phyloP scores from a whole-genome alignment of 2,113 vertebrate species.

The Rhodinocichla rosea region DNA sequence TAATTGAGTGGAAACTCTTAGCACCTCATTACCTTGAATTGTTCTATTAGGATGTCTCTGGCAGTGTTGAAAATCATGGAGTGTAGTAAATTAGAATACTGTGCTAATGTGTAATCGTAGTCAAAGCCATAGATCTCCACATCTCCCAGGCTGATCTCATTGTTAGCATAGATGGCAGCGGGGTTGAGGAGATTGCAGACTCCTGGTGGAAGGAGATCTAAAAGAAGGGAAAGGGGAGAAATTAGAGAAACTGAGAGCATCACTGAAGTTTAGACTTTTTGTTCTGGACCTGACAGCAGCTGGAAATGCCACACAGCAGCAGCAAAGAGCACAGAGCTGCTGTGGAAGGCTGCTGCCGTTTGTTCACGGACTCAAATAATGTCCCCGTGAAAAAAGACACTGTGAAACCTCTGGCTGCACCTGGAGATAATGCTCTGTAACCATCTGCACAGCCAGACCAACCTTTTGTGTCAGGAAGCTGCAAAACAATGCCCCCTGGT shows the following conservation, averaged over 20 bases:
- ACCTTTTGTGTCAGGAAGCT: background rate
- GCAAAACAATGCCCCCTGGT: background rate
- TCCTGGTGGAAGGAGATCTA: conserved; percentile 81
- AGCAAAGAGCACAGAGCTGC: background rate
- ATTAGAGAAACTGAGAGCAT: background rate
- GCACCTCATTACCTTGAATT: conserved; percentile 75
- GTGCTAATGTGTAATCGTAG: conserved; percentile 80
- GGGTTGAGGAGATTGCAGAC: conserved; percentile 82
- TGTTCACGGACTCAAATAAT: background rate
- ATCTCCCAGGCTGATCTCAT: conserved; percentile 79
- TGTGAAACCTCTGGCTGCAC: background rate
- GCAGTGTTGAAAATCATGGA: conserved; percentile 80
- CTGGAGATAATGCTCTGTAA: background rate
- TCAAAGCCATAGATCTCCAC: conserved; percentile 84
- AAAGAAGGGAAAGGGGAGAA: background rate
- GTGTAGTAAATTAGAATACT: conserved; percentile 78
- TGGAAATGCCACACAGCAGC: background rate
- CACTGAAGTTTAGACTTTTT: background rate
- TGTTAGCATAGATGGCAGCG: conserved; percentile 78
- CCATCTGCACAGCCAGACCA: background rate
- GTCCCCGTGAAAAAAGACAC: background rate
- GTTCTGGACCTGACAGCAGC: background rate
- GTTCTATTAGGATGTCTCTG: conserved; percentile 79
- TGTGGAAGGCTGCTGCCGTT: rapidly evolving
- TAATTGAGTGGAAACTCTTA: background rate